These are phyloP conservation scores for Thymelicus acteon DNA, from an alignment of 2,888 invertebrate species.

Conservation along the genomic window DNA sequence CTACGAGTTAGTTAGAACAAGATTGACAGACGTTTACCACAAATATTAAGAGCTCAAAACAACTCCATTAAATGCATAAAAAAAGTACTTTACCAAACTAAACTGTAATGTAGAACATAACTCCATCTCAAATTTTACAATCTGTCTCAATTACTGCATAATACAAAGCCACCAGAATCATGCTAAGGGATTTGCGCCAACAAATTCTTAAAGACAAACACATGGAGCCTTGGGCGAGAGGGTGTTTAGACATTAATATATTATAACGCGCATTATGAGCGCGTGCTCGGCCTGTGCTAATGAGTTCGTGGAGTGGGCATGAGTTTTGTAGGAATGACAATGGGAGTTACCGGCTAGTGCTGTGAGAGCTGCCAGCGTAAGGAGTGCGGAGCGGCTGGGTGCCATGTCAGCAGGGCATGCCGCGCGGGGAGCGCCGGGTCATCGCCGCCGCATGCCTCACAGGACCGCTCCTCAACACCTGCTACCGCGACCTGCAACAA, in stretches of 20 bases:
- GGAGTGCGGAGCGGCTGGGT: constrained; percentile 80
- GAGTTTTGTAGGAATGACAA: constrained; percentile 31
- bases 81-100: too few relatives aligned
- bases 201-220: constrained; percentile 11
- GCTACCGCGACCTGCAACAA: constrained; percentile 50
- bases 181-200: constrained; percentile 13
- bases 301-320: constrained; percentile 32
- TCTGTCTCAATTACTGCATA: constrained; percentile 10
- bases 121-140: not conserved
- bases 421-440: constrained; percentile 69
- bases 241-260: constrained; percentile 36
- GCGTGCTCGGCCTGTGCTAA: constrained; percentile 28
- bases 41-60: too few relatives aligned
- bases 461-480: constrained; percentile 46
- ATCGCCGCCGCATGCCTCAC: constrained; percentile 72
- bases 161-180: not conserved
- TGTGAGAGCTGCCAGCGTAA: constrained; percentile 79
- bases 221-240: constrained; percentile 18
- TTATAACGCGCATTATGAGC: constrained; percentile 31
- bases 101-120: too few relatives aligned
- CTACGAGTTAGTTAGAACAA: too few relatives aligned
- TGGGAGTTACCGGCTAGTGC: constrained; percentile 70
- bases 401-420: constrained; percentile 83
- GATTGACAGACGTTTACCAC: too few relatives aligned
- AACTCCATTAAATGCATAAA: too few relatives aligned